A percentile compares a stretch with the other conserved stretches of the same genome.
phyloP scores from a whole-genome alignment of 2,888 invertebrate species.

The Cryptosula pallasiana region DNA sequence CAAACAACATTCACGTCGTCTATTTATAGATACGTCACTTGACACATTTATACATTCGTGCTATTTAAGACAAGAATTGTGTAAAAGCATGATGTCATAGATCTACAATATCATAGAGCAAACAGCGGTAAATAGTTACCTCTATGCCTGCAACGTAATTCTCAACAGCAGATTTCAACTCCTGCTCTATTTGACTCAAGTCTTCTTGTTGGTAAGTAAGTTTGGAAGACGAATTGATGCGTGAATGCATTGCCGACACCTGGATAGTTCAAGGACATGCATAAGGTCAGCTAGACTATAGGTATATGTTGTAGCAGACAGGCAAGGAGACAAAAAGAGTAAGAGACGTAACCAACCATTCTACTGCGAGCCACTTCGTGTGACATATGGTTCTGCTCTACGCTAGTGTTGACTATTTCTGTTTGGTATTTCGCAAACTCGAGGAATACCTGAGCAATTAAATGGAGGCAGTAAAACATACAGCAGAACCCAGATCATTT shows the following conservation, averaged over 20 bases:
- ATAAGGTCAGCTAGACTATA: too few species aligned
- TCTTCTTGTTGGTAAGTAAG: not conserved
- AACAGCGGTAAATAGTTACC: not conserved
- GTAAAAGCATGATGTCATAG: too few species aligned
- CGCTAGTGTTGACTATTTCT: conserved; percentile 32
- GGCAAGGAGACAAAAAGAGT: too few species aligned
- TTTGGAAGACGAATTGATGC: not conserved
- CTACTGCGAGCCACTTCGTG: conserved; percentile 8
- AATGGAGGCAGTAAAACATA: not conserved
- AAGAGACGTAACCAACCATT: not conserved
- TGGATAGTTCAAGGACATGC: too few species aligned
- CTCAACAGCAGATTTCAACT: not conserved
- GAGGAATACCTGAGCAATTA: conserved; percentile 59
- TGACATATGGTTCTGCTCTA: not conserved
- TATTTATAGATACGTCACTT: too few species aligned
- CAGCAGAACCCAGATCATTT: not conserved
- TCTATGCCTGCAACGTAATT: not conserved
- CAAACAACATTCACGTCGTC: too few species aligned
- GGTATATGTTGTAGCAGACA: too few species aligned
- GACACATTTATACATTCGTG: too few species aligned
- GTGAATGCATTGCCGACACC: conserved; percentile 16
- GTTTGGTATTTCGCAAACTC: conserved; percentile 75
- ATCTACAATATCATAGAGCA: too few species aligned
- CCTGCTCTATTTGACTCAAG: not conserved
- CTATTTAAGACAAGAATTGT: too few species aligned